A percentile compares a stretch with the other conserved stretches of the same genome.
These are phyloP conservation scores for Coelopa frigida DNA, from an alignment of 1,140 invertebrate species.

Conservation along the genomic window DNA sequence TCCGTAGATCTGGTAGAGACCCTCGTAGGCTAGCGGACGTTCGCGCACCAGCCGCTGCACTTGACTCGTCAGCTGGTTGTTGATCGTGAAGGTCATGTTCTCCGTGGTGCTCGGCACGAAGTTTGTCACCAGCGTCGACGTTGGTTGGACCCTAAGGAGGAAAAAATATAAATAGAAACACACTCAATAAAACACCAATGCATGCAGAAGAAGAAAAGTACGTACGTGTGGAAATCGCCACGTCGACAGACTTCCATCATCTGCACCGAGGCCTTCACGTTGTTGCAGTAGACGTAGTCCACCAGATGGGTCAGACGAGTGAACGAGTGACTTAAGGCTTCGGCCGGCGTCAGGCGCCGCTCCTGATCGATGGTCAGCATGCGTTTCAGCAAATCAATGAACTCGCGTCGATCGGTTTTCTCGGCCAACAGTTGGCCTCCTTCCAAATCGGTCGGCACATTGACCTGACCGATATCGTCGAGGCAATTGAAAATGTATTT, in stretches of 20 bases:
- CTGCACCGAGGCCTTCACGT: constrained; percentile 89
- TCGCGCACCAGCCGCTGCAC: constrained; percentile 61
- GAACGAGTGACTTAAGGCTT: constrained; percentile 92
- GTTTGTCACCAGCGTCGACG: constrained; percentile 58
- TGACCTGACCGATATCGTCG: constrained; percentile 97
- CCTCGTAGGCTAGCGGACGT: constrained; percentile 58
- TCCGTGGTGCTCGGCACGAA: constrained; percentile 70
- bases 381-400: constrained; percentile 92
- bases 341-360: constrained; percentile 86
- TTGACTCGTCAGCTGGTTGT: constrained; percentile 70
- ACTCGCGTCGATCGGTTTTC: constrained; percentile 91
- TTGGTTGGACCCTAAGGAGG: constrained; percentile 50
- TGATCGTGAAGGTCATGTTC: constrained; percentile 83
- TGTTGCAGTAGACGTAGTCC: constrained; percentile 94
- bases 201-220: constrained; percentile 20
- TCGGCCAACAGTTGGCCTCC: constrained; percentile 91
- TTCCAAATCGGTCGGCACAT: constrained; percentile 94
- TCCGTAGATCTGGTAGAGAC: constrained; percentile 82
- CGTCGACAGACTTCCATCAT: constrained; percentile 89
- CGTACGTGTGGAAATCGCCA: constrained; percentile 55
- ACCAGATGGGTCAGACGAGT: constrained; percentile 87
- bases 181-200: background rate
- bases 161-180: background rate
- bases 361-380: constrained; percentile 99
- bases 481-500: constrained; percentile 99